phyloP scores from a whole-genome alignment of 2,797 vertebrate genomes.

The Holocentrus rufus region DNA sequence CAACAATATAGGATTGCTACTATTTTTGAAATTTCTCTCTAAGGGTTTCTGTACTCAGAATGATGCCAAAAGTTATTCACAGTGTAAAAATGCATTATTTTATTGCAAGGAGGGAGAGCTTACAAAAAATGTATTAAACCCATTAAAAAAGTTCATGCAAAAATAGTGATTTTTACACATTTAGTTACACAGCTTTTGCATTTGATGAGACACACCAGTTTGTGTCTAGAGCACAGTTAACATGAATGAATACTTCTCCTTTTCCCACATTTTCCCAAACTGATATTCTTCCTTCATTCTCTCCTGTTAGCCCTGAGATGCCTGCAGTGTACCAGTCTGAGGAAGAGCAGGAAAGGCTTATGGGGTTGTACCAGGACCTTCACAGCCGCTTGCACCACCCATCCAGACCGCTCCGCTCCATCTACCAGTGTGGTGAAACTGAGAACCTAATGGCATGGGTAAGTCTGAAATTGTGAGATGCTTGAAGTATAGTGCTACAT shows the following conservation, averaged over 20 bases:
- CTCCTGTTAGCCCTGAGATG: conserved; percentile 86
- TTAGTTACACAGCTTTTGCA: not conserved
- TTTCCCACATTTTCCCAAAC: not conserved
- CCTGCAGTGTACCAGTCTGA: conserved; percentile 87
- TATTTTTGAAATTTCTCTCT: not conserved
- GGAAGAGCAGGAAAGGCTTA: conserved; percentile 89
- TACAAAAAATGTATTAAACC: not conserved
- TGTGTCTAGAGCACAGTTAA: not conserved
- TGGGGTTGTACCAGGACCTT: conserved; percentile 93
- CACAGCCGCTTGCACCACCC: conserved; percentile 95
- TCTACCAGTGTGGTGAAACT: conserved; percentile 89
- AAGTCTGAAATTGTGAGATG: conserved; percentile 60
- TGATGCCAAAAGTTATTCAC: not conserved
- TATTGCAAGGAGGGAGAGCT: not conserved
- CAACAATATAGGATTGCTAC: not conserved
- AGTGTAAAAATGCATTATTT: not conserved
- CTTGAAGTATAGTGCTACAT: not conserved
- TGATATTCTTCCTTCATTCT: not conserved
- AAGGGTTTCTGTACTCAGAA: not conserved
- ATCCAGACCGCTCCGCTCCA: conserved; percentile 89
- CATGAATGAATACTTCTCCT: not conserved
- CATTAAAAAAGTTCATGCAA: not conserved
- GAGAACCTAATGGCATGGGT: conserved; percentile 97
- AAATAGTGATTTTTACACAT: not conserved
- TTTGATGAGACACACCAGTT: not conserved